Conservation (phyloP, 64 coral and sea anemone genomes). For the Cladopsammia gracilis region DNA sequence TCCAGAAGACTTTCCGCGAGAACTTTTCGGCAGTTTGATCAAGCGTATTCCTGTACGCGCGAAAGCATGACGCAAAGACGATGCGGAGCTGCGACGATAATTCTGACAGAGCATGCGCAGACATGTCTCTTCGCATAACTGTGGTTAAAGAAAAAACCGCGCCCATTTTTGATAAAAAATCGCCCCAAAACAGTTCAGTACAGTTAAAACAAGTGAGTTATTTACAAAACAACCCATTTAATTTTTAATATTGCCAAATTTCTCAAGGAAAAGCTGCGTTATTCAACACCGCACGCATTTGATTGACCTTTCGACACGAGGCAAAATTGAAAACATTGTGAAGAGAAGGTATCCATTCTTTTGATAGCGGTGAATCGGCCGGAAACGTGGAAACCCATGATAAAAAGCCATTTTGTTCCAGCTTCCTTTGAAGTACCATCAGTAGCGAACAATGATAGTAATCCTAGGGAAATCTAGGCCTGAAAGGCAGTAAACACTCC, state of each 20-base stretch:
- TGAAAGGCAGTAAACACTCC: background rate
- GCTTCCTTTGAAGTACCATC: background rate
- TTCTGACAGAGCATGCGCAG: conserved; percentile 19
- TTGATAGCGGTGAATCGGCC: background rate
- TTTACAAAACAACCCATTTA: background rate
- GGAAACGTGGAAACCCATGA: background rate
- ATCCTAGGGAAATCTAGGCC: background rate
- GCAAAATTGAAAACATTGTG: background rate
- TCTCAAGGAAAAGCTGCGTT: background rate
- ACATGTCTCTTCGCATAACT: conserved; percentile 3
- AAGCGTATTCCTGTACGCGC: background rate
- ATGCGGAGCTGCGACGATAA: no score
- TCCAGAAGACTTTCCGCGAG: background rate
- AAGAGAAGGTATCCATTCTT: background rate
- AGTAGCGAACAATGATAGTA: background rate
- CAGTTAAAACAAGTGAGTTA: background rate
- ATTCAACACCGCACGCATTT: background rate
- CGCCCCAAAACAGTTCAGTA: background rate
- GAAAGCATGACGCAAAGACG: conserved; percentile 20
- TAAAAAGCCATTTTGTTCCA: background rate
- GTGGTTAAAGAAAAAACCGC: conserved; percentile 18
- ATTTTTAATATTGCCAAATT: background rate
- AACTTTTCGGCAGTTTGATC: background rate
- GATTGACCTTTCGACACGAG: background rate
- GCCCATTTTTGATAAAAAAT: conserved; percentile 8